Conservation (phyloP, 2,888 invertebrate species). For the Colletes collaris region DNA sequence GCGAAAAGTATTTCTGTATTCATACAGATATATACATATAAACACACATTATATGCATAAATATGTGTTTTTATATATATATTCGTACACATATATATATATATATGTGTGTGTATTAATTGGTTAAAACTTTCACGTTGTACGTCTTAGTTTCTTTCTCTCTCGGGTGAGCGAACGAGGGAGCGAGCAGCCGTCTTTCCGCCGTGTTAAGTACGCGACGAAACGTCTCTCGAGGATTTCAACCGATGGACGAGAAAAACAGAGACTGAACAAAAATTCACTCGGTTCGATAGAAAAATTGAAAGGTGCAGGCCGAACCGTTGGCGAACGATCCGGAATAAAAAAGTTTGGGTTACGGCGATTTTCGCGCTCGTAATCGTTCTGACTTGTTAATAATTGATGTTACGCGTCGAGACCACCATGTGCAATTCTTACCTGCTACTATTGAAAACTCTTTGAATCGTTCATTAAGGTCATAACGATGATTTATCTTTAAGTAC, state of each 20-base stretch:
- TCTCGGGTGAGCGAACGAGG: not conserved
- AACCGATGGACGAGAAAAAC: constrained; percentile 2
- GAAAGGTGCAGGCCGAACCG: constrained; percentile 4
- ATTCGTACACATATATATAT: too few species aligned
- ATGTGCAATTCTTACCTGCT: constrained; percentile 37
- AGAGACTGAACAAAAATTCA: constrained; percentile 1
- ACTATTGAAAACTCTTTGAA: constrained; percentile 48
- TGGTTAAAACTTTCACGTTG: constrained; percentile 45
- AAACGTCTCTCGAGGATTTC: not conserved
- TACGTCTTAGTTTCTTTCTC: constrained; percentile 5
- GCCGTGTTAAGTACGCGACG: not conserved
- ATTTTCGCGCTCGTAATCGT: constrained; percentile 40
- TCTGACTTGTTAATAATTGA: constrained; percentile 28
- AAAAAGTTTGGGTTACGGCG: not conserved
- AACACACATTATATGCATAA: too few species aligned
- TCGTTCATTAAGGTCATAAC: constrained; percentile 51
- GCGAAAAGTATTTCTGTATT: constrained; percentile 14
- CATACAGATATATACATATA: not conserved
- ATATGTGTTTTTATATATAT: too few species aligned
- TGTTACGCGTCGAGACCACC: constrained; percentile 25
- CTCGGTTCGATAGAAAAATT: not conserved
- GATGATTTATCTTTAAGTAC: constrained; percentile 58
- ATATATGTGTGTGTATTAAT: constrained; percentile 24
- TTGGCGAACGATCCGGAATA: not conserved
- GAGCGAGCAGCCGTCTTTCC: too few species aligned